These are phyloP conservation scores for Microhierax caerulescens DNA, from an alignment of 2,797 vertebrate genomes.

Conservation along the genomic window DNA sequence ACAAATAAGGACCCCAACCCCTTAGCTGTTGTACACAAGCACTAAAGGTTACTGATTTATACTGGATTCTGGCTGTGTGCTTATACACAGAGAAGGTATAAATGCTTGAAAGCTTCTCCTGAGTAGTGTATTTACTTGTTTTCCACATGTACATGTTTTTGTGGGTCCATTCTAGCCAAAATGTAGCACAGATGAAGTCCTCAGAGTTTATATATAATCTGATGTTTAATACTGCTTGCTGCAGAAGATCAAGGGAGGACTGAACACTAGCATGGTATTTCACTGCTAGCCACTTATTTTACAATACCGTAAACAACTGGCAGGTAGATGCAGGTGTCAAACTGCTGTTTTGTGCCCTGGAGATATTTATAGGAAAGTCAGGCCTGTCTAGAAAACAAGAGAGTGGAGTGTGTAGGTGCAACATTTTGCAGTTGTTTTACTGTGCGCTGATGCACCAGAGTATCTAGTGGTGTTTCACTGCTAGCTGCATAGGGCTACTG, in stretches of 20 bases:
- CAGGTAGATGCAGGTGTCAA: slow-evolving; percentile 11
- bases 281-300: not conserved
- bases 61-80: not conserved
- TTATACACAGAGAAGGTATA: not conserved
- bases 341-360: not conserved
- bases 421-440: not conserved
- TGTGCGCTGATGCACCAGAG: not conserved
- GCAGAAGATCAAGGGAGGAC: not conserved
- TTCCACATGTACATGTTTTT: fast-evolving
- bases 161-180: not conserved
- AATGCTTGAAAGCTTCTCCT: not conserved
- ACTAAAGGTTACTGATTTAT: not conserved
- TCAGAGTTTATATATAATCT: not conserved
- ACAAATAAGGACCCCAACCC: not conserved
- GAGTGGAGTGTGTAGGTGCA: not conserved
- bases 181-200: not conserved
- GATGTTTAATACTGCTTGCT: not conserved
- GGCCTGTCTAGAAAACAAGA: not conserved
- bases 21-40: not conserved
- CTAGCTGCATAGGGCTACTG: not conserved
- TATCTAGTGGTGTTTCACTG: not conserved
- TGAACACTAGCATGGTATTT: not conserved
- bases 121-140: not conserved
- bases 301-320: not conserved
- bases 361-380: slow-evolving; percentile 17